A percentile compares a stretch with the other conserved stretches of the same genome.
Conservation (phyloP, 2,888 invertebrate genomes). For the Endomychus coccineus region DNA sequence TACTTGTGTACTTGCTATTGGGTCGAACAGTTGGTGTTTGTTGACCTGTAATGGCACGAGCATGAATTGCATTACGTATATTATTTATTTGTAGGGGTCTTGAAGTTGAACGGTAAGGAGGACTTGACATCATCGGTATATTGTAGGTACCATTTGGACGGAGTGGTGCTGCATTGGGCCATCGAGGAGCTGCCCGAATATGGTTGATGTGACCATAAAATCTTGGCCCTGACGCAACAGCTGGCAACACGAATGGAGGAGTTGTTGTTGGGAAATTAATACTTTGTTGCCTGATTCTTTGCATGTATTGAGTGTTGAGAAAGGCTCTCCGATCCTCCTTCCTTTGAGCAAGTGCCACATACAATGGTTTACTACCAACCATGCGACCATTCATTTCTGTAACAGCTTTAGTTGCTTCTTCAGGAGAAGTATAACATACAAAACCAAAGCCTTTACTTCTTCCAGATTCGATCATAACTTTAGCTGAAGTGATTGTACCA, state of each 20-base stretch:
- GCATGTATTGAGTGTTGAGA: constrained; percentile 61
- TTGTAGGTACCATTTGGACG: constrained; percentile 59
- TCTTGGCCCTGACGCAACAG: constrained; percentile 77
- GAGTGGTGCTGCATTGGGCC: constrained; percentile 66
- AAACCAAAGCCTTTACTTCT: constrained; percentile 56
- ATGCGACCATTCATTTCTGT: constrained; percentile 66
- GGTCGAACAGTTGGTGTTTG: constrained; percentile 63
- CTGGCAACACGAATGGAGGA: constrained; percentile 72
- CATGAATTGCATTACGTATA: constrained; percentile 59
- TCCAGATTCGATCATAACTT: constrained; percentile 58
- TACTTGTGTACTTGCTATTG: constrained; percentile 82
- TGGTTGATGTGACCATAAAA: constrained; percentile 85
- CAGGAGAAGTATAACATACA: constrained; percentile 62
- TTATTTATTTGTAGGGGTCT: constrained; percentile 55
- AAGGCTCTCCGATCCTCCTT: constrained; percentile 65
- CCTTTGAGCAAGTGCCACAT: constrained; percentile 64
- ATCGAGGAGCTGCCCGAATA: constrained; percentile 82
- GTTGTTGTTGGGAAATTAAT: constrained; percentile 75
- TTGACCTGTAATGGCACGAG: constrained; percentile 79
- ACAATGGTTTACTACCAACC: constrained; percentile 60
- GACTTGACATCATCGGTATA: constrained; percentile 45
- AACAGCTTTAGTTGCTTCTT: constrained; percentile 65
- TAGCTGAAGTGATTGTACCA: constrained; percentile 64
- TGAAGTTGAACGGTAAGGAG: constrained; percentile 34
- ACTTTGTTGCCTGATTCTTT: constrained; percentile 68